Evolutionary conservation across 2,888 invertebrate species (phyloP).

Genomic region (Cheilosia scutellata): DNA sequence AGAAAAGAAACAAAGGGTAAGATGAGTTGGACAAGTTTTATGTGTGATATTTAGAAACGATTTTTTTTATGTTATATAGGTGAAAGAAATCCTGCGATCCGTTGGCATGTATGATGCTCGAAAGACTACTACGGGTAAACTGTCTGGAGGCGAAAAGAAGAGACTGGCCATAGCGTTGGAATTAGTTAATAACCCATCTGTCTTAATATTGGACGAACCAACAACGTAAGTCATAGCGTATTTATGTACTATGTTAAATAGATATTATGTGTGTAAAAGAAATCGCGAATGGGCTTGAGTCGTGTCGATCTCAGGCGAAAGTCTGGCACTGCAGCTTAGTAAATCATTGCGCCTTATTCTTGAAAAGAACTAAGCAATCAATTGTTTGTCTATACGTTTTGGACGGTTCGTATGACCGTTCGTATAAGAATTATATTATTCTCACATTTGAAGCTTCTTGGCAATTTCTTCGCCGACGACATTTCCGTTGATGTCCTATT

Average conservation of each 20-base stretch:
- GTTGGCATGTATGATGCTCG: conserved; percentile 89
- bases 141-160: conserved; percentile 96
- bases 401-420: no score
- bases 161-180: conserved; percentile 95
- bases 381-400: no score
- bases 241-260: no score
- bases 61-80: conserved; percentile 84
- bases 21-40: conserved; percentile 56
- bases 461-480: no score
- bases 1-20: conserved; percentile 89
- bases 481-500: no score
- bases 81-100: conserved; percentile 91
- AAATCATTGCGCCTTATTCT: no score
- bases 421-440: no score
- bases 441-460: no score
- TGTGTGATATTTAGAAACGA: not conserved
- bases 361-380: no score
- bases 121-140: conserved; percentile 88
- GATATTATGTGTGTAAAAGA: not conserved
- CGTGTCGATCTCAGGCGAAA: no score
- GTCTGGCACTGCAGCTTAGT: no score
- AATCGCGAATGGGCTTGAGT: no score
- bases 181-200: conserved; percentile 94
- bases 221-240: conserved; percentile 88
- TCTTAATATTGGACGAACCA: conserved; percentile 97